Conservation (phyloP, 2,888 invertebrate genomes). For the Tiphia femorata region DNA sequence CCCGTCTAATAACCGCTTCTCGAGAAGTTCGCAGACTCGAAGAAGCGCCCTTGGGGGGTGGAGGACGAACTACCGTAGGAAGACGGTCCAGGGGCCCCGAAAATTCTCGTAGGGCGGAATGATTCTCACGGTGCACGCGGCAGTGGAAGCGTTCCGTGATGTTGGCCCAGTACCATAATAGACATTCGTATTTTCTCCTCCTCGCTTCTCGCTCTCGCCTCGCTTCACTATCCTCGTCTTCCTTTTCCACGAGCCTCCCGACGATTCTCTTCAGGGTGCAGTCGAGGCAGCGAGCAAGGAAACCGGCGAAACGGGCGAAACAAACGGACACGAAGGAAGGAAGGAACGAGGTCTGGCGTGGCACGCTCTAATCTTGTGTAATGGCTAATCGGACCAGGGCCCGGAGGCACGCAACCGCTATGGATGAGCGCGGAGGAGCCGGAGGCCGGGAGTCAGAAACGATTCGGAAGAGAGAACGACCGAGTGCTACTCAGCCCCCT, state of each 20-base stretch:
- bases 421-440: too few species aligned
- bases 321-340: slow-evolving; percentile 21
- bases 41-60: background rate
- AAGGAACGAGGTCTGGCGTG: slow-evolving; percentile 28
- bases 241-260: background rate
- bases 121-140: slow-evolving; percentile 15
- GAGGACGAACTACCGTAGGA: background rate
- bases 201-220: background rate
- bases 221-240: background rate
- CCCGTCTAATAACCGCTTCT: slow-evolving; percentile 24
- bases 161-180: slow-evolving; percentile 27
- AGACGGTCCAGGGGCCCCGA: background rate
- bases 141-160: slow-evolving; percentile 24
- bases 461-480: background rate
- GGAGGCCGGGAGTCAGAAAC: slow-evolving; percentile 2
- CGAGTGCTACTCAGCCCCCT: slow-evolving; percentile 1
- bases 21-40: background rate
- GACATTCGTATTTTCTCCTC: slow-evolving; percentile 30
- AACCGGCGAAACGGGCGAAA: slow-evolving; percentile 9
- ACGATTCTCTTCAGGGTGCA: slow-evolving; percentile 8
- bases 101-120: slow-evolving; percentile 27
- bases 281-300: slow-evolving; percentile 12
- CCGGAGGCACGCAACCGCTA: slow-evolving; percentile 38
- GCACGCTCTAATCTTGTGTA: slow-evolving; percentile 56
- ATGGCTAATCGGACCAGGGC: slow-evolving; percentile 55